A percentile compares a stretch with the other conserved stretches of the same genome.
Evolutionary conservation across 1,140 invertebrate genomes (phyloP).

Genomic region (Brachionus manjavacas): DNA sequence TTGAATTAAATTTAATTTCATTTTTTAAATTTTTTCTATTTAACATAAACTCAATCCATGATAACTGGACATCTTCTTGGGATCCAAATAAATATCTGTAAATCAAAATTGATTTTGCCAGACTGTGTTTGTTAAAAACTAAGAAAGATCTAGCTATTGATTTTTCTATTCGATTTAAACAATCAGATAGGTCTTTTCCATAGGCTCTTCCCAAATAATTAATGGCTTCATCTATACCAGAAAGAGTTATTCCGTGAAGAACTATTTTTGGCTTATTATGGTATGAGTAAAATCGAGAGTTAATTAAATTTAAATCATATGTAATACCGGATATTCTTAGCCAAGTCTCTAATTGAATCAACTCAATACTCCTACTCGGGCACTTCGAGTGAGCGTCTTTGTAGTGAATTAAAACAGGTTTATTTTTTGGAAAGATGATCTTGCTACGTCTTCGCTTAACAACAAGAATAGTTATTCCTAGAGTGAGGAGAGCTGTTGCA

Average conservation of each 20-base stretch:
- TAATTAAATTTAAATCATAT: background rate
- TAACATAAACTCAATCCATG: background rate
- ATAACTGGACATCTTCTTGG: background rate
- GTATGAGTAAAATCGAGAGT: background rate
- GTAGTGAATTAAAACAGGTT: background rate
- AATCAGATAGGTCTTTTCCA: background rate
- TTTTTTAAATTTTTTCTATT: background rate
- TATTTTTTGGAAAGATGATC: background rate
- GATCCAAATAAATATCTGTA: background rate
- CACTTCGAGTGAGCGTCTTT: background rate
- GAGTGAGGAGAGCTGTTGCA: background rate
- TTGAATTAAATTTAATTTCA: background rate
- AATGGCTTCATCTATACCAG: background rate
- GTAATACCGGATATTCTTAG: background rate
- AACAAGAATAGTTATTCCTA: background rate
- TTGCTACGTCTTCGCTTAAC: background rate
- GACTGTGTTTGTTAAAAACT: background rate
- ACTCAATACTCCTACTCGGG: background rate
- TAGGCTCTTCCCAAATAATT: background rate
- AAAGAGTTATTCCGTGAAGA: background rate
- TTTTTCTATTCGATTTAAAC: slow-evolving; percentile 16
- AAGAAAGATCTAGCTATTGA: background rate
- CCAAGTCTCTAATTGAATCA: background rate
- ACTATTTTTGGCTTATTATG: background rate
- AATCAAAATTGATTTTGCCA: background rate